Base-by-base conservation (phyloP, 2,888 invertebrate genomes). In the Amphipyra tragopoginis region DNA sequence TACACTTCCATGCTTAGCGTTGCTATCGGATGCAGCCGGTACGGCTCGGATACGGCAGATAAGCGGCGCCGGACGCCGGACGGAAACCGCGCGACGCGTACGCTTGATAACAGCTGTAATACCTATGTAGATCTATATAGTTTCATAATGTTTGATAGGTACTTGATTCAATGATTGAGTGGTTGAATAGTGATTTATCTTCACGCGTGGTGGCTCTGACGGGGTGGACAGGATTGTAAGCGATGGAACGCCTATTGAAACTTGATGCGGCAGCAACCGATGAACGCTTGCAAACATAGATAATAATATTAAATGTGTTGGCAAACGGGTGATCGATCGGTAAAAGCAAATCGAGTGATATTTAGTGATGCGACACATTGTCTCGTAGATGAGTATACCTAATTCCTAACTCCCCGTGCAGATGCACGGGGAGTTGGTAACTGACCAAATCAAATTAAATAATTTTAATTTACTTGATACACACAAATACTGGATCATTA, bases 31-130 rank as follows among this genome's bases (percentile, higher is more conserved):
- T 50, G 43, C 53, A 34, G 21, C 13, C 36, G 29, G 40, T 34
- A 10, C 55, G 51, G 44, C 44, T 48, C 55, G 45, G 66, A 55
- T 36, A 14, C 66, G 44, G 40, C n/a, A 52, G 61, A 72, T 72
- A 72, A 65, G 60, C 45, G 34, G 13, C 14, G 40, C 53, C 72
- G 69, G 60, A 54, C 33, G 34, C 43, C 62, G 48, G 66, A 45
- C 39, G 54, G 53, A 63, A 52, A 36, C 58, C 33, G 14, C 29
- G 0, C 38, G 11, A 13, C 60, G 56, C 57, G 52, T 43, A 53
- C 43, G 53, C 29, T 40, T 49, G 44, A 61, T 66, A 61, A 57
- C 66, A 29, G 5, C 40, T 10, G 13, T 29, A 11, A 29, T 29
- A 29, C 3, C 39, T 42, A 3, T 43, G 9, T 14, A 15, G 40